Base-by-base conservation (phyloP, 2,888 invertebrate species). In the Spatulosminthurus flaviceps region DNA sequence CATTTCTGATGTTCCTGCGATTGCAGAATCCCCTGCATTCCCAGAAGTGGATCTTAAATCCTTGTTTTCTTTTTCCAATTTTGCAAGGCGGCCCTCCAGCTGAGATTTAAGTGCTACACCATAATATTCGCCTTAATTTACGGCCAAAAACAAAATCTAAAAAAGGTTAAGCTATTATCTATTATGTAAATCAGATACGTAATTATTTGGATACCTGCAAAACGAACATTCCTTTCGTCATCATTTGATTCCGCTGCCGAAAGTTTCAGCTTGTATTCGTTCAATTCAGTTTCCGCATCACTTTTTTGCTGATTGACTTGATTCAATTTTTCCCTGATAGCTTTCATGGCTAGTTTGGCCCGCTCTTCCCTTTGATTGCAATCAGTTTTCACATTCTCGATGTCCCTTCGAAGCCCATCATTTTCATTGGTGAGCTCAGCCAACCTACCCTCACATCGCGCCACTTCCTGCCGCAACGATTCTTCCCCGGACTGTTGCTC, bases 401-500 rank as follows among this genome's bases (percentile, higher is more conserved):
- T 66, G 16, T 85, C 82, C 22, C 78, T 75, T 42, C 80, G 82
- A 16, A 84, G n/a, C 0, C 51, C 64, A 22, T 85, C 84, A 34
- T 82, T 81, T 66, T 84, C 82, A 29, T 80, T 80, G n/a, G 77
- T 76, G 7, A 83, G 64, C 29, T 84, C 81, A 9, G 74, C 71
- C 11, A 84, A 78, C 42, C 73, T 77, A 51, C 90, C 93, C 0
- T 93, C 92, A 41, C 94, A 87, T 82, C 70, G 66, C 91, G 91
- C 85, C 92, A 91, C 80, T 94, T 93, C 86, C 92, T 92, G 79
- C 90, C 91, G 86, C 93, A 92, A 0, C 94, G 93, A 85, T 92
- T 93, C 86, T 92, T 92, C 51, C 94, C 89, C 11, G 94, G 89
- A 78, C 90, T 89, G 86, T 91, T 92, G 0, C 29, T 29, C 61